phyloP scores from a whole-genome alignment of 2,113 vertebrate genomes.

The Peromyscus polionotus region DNA sequence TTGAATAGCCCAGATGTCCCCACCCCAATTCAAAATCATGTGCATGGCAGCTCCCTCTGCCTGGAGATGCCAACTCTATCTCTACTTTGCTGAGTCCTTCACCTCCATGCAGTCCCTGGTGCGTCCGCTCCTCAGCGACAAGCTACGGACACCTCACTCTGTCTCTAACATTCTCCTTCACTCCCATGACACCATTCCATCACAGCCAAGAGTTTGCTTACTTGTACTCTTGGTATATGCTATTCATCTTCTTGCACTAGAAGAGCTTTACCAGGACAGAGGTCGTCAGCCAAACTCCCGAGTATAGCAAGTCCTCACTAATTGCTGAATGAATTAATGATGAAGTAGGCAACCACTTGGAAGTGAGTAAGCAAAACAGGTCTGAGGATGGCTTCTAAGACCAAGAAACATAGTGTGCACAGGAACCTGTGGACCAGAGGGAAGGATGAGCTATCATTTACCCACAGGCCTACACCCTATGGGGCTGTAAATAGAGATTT shows the following conservation, averaged over 20 bases:
- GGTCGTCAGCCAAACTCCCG: neutral
- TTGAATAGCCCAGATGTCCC: too few relatives aligned
- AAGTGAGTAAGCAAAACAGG: neutral
- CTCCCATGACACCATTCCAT: neutral
- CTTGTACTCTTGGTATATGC: neutral
- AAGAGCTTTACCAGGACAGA: neutral
- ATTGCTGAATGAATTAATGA: neutral
- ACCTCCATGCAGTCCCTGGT: neutral
- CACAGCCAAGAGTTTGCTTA: neutral
- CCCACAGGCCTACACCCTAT: neutral
- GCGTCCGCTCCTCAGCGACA: neutral
- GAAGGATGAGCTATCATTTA: slow-evolving; percentile 11
- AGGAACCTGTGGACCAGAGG: neutral
- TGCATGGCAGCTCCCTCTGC: neutral
- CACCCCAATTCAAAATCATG: neutral
- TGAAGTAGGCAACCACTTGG: neutral
- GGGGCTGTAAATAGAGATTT: slow-evolving; percentile 81
- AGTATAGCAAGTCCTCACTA: neutral
- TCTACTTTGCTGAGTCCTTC: neutral
- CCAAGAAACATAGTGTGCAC: neutral
- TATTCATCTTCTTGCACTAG: neutral
- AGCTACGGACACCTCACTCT: neutral
- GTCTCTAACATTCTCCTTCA: neutral
- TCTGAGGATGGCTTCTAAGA: neutral
- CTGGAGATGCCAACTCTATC: neutral